These are phyloP conservation scores for Ctenopoma multispine DNA, from an alignment of 2,797 vertebrate species.

Conservation along the genomic window DNA sequence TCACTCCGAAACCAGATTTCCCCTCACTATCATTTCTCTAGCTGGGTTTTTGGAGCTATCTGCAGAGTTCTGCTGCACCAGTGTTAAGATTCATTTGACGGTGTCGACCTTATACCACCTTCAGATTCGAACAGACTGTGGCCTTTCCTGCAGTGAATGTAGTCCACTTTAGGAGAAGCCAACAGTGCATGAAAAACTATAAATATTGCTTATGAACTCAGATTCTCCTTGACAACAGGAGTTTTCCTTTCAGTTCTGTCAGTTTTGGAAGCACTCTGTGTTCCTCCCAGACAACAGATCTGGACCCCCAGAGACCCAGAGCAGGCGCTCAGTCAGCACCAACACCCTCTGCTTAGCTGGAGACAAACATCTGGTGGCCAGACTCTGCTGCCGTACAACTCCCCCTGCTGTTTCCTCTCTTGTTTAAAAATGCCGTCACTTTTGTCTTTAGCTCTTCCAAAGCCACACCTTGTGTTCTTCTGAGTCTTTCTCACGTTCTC, in stretches of 20 bases:
- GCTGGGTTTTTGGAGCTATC: conserved; percentile 3
- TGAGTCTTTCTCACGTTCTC: conserved; percentile 37
- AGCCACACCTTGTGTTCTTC: conserved; percentile 57
- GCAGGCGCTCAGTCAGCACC: conserved; percentile 54
- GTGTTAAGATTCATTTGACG: conserved; percentile 36
- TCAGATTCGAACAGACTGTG: conserved; percentile 22
- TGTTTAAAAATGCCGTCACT: conserved; percentile 47
- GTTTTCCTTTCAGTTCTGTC: conserved; percentile 26
- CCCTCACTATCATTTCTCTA: background rate
- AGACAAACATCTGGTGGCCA: conserved; percentile 79
- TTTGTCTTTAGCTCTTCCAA: conserved; percentile 54
- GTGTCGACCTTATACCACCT: conserved; percentile 34
- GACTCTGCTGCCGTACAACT: conserved; percentile 56
- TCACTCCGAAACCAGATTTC: conserved; percentile 5
- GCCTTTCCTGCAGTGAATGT: conserved; percentile 33
- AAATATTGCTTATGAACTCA: conserved; percentile 18
- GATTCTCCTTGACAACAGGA: conserved; percentile 27
- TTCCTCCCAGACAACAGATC: conserved; percentile 58
- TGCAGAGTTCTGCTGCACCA: conserved; percentile 34
- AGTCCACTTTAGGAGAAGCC: conserved; percentile 4
- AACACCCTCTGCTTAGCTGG: conserved; percentile 59
- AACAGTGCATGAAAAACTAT: conserved; percentile 21
- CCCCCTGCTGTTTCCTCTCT: conserved; percentile 50
- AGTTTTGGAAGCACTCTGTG: conserved; percentile 33
- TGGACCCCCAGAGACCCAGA: conserved; percentile 58